These are phyloP conservation scores for Apoda limacodes DNA, from an alignment of 2,888 invertebrate genomes.

Conservation along the genomic window DNA sequence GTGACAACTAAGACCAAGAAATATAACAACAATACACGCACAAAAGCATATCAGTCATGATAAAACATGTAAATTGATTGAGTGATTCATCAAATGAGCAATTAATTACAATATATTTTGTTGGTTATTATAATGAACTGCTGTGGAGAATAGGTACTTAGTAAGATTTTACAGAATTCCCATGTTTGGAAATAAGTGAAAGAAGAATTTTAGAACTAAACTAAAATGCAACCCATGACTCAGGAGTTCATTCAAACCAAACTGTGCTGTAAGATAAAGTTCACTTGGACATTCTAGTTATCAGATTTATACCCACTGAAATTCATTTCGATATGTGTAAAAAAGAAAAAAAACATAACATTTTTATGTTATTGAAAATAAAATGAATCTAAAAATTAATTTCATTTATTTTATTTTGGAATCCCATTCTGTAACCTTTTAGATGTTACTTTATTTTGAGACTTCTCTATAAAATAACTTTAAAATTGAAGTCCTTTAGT, in stretches of 20 bases:
- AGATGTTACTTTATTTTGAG: too few relatives aligned
- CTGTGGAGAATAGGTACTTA: too few relatives aligned
- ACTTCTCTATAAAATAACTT: too few relatives aligned
- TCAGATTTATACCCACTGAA: conserved; percentile 56
- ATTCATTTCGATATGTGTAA: conserved; percentile 64
- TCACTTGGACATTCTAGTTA: conserved; percentile 57
- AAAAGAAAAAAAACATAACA: conserved; percentile 65
- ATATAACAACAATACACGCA: conserved; percentile 59
- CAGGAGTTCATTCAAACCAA: conserved; percentile 47
- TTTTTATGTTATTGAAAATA: conserved; percentile 73
- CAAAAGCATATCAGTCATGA: conserved; percentile 62
- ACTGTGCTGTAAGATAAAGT: conserved; percentile 56
- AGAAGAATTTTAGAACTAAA: conserved; percentile 46
- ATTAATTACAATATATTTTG: conserved; percentile 62
- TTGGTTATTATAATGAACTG: conserved; percentile 56
- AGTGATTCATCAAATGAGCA: conserved; percentile 49
- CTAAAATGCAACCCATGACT: conserved; percentile 44
- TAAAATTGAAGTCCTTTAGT: too few relatives aligned
- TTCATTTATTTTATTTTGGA: too few relatives aligned
- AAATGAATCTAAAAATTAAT: conserved; percentile 66
- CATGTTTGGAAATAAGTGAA: conserved; percentile 70
- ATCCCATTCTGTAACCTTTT: too few relatives aligned
- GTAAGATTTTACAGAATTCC: too few relatives aligned
- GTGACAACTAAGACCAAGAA: too few relatives aligned
- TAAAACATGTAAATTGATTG: conserved; percentile 38